Base-by-base conservation (phyloP, 2,797 vertebrate genomes). In the Lophius americanus region DNA sequence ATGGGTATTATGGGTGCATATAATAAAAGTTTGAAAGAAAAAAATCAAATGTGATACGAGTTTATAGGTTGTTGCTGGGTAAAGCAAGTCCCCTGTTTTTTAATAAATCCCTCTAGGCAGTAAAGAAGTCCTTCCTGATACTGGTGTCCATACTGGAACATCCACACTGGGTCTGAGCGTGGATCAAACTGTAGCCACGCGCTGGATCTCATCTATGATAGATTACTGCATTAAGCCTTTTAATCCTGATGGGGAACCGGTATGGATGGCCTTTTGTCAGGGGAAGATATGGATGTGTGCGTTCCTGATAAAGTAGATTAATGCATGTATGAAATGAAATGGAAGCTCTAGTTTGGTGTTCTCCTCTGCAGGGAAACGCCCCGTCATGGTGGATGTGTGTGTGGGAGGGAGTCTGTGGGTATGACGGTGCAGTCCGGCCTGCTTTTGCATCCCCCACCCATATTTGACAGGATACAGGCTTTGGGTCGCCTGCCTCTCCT, bases 171-270 rank as follows among this genome's bases (percentile, higher is more conserved):
- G 23, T 23, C 57, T 23, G 13, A 9, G 57, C 10, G 57, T 13
- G 33, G 4, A 37, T 59, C 5, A 14, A 48, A 9, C 4, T 87
- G 60, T 65, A 42, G 62, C 76, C 37, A 49, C 37, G 38, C 58
- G 52, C 75, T 66, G 42, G 70, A 75, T 70, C 66, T 84, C 82
- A 78, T 42, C 66, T 75, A 5, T 64, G 77, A 79, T 75, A 81
- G 83, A 88, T 90, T 76, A 69, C 60, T 44, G 64, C 52, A 64
- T 60, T 55, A 85, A 75, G 23, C 53, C 59, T 51, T 84, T 69
- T 85, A 86, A 89, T 90, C 85, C 87, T 80, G 68, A 69, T 75
- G 70, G 69, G 58, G 79, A 74, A 72, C 74, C 51, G 64, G 56
- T 80, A 75, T 75, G 48, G 76, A 80, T 78, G 70, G 65, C 60